These are phyloP conservation scores for Tachysurus vachellii DNA, from an alignment of 2,113 vertebrate genomes.

Conservation along the genomic window DNA sequence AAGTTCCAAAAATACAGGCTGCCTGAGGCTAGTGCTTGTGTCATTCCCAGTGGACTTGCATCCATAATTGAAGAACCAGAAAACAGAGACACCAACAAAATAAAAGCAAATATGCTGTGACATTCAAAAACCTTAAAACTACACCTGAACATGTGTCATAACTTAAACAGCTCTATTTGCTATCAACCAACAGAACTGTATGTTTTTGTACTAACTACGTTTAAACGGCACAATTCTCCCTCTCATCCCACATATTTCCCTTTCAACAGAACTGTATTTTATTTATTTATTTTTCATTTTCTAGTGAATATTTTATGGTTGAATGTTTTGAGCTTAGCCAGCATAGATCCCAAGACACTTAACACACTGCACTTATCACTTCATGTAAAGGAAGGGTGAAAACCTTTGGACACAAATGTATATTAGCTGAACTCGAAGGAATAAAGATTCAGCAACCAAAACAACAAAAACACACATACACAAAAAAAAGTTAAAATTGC, in stretches of 20 bases:
- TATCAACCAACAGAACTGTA: conserved; percentile 27
- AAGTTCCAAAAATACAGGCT: not conserved
- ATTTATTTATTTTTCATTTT: conserved; percentile 16
- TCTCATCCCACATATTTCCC: conserved; percentile 26
- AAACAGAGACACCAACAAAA: conserved; percentile 25
- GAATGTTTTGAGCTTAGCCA: not conserved
- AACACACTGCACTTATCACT: not conserved
- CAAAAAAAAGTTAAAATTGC: not conserved
- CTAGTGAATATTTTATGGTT: conserved; percentile 45
- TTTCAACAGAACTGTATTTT: conserved; percentile 7
- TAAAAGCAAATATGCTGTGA: conserved; percentile 36
- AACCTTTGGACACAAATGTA: not conserved
- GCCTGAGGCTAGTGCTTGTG: not conserved
- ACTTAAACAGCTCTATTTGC: conserved; percentile 6
- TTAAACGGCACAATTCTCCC: conserved; percentile 31
- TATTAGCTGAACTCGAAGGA: not conserved
- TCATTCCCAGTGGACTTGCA: not conserved
- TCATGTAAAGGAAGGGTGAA: not conserved
- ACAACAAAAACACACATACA: not conserved
- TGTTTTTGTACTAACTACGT: conserved; percentile 25
- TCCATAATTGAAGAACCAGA: conserved; percentile 15
- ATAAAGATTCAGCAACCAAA: not conserved
- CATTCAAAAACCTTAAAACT: conserved; percentile 40
- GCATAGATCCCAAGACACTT: not conserved
- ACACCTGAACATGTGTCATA: conserved; percentile 41